A percentile compares a stretch with the other conserved stretches of the same genome.
Evolutionary conservation across 2,797 vertebrate species (phyloP).

Genomic region (Echeneis naucrates): DNA sequence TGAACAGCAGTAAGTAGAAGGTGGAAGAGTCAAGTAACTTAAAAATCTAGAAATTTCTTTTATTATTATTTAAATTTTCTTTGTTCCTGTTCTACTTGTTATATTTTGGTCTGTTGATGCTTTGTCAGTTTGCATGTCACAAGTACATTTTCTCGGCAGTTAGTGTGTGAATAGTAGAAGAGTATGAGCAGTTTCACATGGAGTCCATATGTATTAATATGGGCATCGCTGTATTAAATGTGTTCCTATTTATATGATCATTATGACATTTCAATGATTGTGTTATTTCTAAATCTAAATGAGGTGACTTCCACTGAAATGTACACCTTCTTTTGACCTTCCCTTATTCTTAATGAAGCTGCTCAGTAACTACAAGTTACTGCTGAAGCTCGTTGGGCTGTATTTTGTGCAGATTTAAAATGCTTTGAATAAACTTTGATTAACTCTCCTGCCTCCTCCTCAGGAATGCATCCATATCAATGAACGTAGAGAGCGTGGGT

Average conservation of each 20-base stretch:
- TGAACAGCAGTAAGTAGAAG: not conserved
- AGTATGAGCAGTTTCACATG: not conserved
- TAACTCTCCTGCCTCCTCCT: conserved; percentile 4
- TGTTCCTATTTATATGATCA: not conserved
- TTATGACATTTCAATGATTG: no score
- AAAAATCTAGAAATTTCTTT: not conserved
- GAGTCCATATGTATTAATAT: not conserved
- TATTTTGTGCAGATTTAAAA: not conserved
- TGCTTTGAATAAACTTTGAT: not conserved
- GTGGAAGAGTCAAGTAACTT: no score
- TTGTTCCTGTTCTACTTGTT: not conserved
- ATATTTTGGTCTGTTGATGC: not conserved
- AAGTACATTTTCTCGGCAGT: no score
- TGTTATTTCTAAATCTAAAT: no score
- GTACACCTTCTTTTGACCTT: not conserved
- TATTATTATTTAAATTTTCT: no score
- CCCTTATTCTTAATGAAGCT: not conserved
- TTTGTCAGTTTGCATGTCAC: not conserved
- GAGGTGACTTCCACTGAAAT: not conserved
- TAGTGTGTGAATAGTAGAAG: not conserved
- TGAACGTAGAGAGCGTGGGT: conserved; percentile 79
- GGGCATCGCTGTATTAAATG: not conserved
- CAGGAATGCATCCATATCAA: conserved; percentile 85
- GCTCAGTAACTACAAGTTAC: not conserved
- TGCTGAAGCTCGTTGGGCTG: not conserved